A percentile compares a stretch with the other conserved stretches of the same genome.
Conservation (phyloP, 2,888 invertebrate species). For the Oithona nana region DNA sequence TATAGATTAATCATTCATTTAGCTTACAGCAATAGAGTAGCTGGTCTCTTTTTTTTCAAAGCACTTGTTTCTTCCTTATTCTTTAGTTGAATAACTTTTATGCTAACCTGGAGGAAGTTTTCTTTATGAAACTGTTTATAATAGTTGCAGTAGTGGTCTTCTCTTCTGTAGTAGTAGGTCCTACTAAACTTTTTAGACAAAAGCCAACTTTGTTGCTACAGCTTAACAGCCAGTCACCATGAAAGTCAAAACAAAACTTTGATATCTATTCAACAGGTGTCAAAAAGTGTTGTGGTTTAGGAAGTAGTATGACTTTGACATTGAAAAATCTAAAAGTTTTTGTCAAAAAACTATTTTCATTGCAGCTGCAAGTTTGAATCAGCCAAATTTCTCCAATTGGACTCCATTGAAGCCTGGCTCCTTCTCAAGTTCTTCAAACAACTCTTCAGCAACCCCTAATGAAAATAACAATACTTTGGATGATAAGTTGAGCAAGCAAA, state of each 20-base stretch:
- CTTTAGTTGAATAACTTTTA: too few relatives aligned
- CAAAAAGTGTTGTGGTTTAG: too few relatives aligned
- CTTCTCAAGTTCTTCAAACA: not conserved
- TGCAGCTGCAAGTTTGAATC: not conserved
- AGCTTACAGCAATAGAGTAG: too few relatives aligned
- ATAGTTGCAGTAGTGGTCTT: too few relatives aligned
- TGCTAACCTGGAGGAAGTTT: too few relatives aligned
- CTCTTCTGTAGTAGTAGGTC: too few relatives aligned
- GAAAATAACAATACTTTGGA: not conserved
- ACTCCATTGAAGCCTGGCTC: not conserved
- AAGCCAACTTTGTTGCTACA: not conserved
- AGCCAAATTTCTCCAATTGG: not conserved
- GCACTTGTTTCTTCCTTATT: too few relatives aligned
- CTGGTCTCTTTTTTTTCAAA: too few relatives aligned
- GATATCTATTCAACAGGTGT: not conserved
- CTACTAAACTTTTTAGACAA: not conserved
- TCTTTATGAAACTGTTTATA: too few relatives aligned
- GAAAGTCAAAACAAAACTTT: not conserved
- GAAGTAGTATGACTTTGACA: too few relatives aligned
- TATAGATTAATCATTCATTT: too few relatives aligned
- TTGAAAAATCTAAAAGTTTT: too few relatives aligned
- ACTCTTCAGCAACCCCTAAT: not conserved
- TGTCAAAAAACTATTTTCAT: not conserved
- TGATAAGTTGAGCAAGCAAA: constrained; percentile 12
- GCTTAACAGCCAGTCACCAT: not conserved